phyloP scores from a whole-genome alignment of 2,113 vertebrate genomes.

The Cercocebus atys region DNA sequence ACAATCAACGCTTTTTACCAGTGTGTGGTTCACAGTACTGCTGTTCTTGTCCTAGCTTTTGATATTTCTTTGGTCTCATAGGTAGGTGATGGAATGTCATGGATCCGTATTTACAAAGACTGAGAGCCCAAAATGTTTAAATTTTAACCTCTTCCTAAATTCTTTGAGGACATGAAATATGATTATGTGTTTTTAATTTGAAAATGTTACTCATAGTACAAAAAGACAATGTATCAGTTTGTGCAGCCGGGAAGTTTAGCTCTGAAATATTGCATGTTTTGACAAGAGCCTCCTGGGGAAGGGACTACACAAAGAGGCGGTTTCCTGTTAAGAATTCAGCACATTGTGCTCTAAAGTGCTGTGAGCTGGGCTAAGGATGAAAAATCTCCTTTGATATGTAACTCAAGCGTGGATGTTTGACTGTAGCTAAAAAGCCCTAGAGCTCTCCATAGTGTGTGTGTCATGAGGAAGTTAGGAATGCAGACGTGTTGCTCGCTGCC shows the following conservation, averaged over 20 bases:
- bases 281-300: background rate
- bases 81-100: too few relatives aligned
- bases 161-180: background rate
- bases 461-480: background rate
- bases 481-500: background rate
- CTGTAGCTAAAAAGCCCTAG: background rate
- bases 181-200: background rate
- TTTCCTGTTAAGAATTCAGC: background rate
- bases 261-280: background rate
- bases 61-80: background rate
- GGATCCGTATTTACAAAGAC: background rate
- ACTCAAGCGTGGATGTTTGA: accelerated
- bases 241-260: too few relatives aligned
- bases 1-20: too few relatives aligned
- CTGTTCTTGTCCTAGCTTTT: background rate
- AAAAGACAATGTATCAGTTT: background rate
- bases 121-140: background rate
- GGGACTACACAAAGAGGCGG: accelerated
- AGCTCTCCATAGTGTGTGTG: background rate
- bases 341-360: background rate
- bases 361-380: background rate
- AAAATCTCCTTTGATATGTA: background rate
- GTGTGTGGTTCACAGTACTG: background rate
- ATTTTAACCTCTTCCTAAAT: background rate
- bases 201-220: background rate